Evolutionary conservation across 2,797 vertebrate species (phyloP), one percentile per base, ranked within the genome.

Genomic region (Sebastes minor): DNA sequence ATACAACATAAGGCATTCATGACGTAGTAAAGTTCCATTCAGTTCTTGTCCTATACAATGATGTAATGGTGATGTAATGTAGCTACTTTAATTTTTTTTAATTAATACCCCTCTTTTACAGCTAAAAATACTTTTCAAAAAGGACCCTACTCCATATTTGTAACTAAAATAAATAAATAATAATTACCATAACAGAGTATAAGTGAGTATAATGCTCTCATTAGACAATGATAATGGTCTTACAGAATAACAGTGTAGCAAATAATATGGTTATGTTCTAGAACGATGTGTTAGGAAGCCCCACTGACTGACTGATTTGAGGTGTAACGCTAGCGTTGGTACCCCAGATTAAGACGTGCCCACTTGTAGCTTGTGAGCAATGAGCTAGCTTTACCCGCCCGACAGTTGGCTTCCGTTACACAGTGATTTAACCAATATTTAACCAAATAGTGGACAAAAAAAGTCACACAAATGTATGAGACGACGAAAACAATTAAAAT

Each of bases 331-430:
- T 16, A 4, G 20, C 22, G 32, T 42, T 49, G 23, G 13, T 13
- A 2, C 38, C 30, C 4, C 56, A 52, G 9, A 27, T 22, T 56
- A 27, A 35, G 70, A 78, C 74, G 8, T 79, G 71, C 76, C 70
- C 88, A 91, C 90, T 89, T 90, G 89, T 92, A 84, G 91, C 85
- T 84, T 9, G 35, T 32, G 2, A 63, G 73, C 66, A 74, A 69
- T 85, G 82, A 84, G 78, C 78, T 76, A 84, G 78, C 78, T 80
- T 89, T 85, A 71, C 86, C 76, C 89, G 85, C 88, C 88, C 82
- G 77, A 80, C 18, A 49, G 63, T 74, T 68, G 28, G 61, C 25
- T 83, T 71, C 81, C 56, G 82, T 75, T 85, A 52, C 20, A 22
- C 11, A 18, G 38, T 20, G 71, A 77, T 49, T 67, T 49, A 55